Evolutionary conservation across 2,113 vertebrate species (phyloP), one percentile per base, ranked within the genome.

Genomic region (Paradisaea rubra): DNA sequence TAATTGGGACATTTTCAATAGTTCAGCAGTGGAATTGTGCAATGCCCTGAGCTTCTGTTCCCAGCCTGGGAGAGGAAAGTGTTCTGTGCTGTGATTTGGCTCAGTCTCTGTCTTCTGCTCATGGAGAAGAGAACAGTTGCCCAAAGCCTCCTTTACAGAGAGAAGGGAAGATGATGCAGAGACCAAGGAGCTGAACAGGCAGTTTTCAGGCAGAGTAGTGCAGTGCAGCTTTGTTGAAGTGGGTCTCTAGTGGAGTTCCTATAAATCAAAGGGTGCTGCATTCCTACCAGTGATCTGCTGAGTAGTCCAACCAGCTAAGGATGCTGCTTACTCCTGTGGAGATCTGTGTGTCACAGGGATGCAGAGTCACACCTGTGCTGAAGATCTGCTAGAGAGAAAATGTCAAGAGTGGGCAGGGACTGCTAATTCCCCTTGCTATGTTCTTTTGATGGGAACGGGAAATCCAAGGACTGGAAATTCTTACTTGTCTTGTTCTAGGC

Each of bases 1-100:
- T 94, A 95, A 93, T 69, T 86, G 80, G 85, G 91, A 87, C 82
- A 50, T 76, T 95, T 94, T 81, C 86, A 89, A 35, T 73, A 76
- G 50, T 90, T 92, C 71, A 92, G 76, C 79, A 41, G 15, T 76
- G 61, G 52, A 81, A 80, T 81, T 6, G 42, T 90, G 80, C 88
- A 81, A 45, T 71, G 69, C 49, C 60, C 53, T 88, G 76, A 65
- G 70, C 88, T 94, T 88, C 59, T 89, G 20, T 85, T 94, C 74
- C 57, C 78, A 80, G 65, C 11, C 45, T 15, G 42, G 66, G 52
- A 93, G 69, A 86, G 37, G 60, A 60, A n/a, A 73, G 44, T 45
- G 9, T 83, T 88, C 47, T 53, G n/a, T 41, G 39, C 66, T 9
- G 74, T 61, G 31, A 64, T 80, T 61, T 87, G 76, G 20, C 59